Base-by-base conservation (phyloP, 2,797 vertebrate species). In the Hapalemur alaotrensis region DNA sequence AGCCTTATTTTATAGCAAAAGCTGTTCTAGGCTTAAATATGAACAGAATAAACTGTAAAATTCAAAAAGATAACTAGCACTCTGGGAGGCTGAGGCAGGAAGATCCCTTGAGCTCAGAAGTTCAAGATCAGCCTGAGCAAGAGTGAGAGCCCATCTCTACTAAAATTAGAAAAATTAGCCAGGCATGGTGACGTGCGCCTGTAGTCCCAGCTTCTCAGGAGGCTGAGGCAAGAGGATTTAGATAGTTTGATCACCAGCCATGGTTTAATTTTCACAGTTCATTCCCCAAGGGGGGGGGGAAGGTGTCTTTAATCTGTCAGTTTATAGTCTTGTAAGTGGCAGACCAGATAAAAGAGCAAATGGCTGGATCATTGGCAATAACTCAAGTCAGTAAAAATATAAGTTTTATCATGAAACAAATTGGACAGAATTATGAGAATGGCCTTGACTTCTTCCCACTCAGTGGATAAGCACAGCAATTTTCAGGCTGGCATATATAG, bases 1-100 rank as follows among this genome's bases (percentile, higher is more conserved):
- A 83, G 10, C 3, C 28, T 95, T 93, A 73, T 61, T 79, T 96
- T 89, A 76, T 23, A 93, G 25, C 41, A 91, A 88, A 84, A 96
- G 23, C 10, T 88, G 9, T 59, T 70, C 14, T 63, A 17, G 35
- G 10, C 7, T 85, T 93, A 92, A 78, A 52, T 78, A 57, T 88
- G 7, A 89, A 7, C 23, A 23, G 2, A 48, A 86, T 32, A 48
- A 89, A 90, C 48, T 63, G 0, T 63, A 83, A 94, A 85, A 79
- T 46, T 72, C 32, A 85, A 81, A 89, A 15, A 38, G 17, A 76
- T 90, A 54, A 43, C 20, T 54, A 54, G 54, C 22, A 54, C 54
- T 54, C 54, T 54, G 54, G 54, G 20, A 54, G 20, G 20, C 54
- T 54, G 54, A 22, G 54, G 20, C 7, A 8, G 54, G 54, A 54